A percentile compares a stretch with the other conserved stretches of the same genome.
phyloP scores from a whole-genome alignment of 2,888 invertebrate genomes.

The Drosophila basisetae region DNA sequence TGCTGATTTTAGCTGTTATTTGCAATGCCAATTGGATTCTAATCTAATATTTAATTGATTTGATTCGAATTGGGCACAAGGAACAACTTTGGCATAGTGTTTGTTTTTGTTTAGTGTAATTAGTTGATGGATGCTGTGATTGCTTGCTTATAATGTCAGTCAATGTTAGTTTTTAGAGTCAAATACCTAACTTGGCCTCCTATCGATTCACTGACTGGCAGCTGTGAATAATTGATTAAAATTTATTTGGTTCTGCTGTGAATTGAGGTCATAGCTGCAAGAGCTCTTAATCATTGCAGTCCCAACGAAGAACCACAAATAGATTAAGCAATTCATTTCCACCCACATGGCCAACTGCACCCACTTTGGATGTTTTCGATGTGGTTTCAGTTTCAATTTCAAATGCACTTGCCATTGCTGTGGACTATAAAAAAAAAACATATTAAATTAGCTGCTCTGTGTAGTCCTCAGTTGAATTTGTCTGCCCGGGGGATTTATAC shows the following conservation, averaged over 20 bases:
- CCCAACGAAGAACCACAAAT: constrained; percentile 6
- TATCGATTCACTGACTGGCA: not conserved
- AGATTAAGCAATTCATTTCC: constrained; percentile 51
- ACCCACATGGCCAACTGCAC: constrained; percentile 53
- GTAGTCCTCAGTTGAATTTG: not conserved
- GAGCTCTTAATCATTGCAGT: constrained; percentile 27
- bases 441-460: constrained; percentile 16
- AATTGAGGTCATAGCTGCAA: constrained; percentile 45
- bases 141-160: not conserved
- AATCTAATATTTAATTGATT: not conserved
- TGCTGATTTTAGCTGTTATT: not conserved
- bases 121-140: not conserved
- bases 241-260: constrained; percentile 8
- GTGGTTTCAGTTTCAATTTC: constrained; percentile 26
- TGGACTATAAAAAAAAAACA: constrained; percentile 7
- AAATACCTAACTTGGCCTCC: constrained; percentile 1
- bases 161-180: not conserved
- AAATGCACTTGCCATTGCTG: constrained; percentile 52
- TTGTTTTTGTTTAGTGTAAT: not conserved
- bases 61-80: not conserved
- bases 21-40: not conserved
- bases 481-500: not conserved
- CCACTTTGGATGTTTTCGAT: constrained; percentile 26
- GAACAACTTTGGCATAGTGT: not conserved
- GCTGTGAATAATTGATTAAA: constrained; percentile 19